These are phyloP conservation scores for Pinna nobilis DNA, from an alignment of 1,140 invertebrate genomes.

Conservation along the genomic window DNA sequence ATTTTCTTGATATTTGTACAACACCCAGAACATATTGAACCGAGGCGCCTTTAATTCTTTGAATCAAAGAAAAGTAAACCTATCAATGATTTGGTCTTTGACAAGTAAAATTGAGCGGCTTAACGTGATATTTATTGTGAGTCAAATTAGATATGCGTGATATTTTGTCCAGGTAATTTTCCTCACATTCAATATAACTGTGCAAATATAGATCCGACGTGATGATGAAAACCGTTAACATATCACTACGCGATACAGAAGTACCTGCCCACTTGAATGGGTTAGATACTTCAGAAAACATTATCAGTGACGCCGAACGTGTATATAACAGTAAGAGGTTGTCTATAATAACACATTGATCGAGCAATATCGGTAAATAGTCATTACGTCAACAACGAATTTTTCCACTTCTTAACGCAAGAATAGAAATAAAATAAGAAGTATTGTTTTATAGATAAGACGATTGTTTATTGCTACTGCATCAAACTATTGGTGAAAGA, in stretches of 20 bases:
- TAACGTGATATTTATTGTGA: conserved; percentile 19
- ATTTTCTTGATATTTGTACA: conserved; percentile 16
- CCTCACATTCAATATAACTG: conserved; percentile 13
- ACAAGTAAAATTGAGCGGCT: conserved; percentile 14
- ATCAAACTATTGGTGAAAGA: too few species aligned
- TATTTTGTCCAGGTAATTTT: conserved; percentile 19
- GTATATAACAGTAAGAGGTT: too few species aligned
- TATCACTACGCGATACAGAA: conserved; percentile 22
- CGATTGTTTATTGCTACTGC: too few species aligned
- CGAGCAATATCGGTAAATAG: too few species aligned
- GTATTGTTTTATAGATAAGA: too few species aligned
- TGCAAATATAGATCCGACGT: conserved; percentile 11
- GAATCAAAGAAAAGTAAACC: conserved; percentile 22
- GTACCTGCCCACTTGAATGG: conserved; percentile 12
- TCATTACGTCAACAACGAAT: too few species aligned
- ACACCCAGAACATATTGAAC: conserved; percentile 6
- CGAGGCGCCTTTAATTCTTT: conserved; percentile 9
- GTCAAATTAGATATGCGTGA: conserved; percentile 18
- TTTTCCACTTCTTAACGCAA: too few species aligned
- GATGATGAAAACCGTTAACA: background rate
- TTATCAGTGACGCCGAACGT: too few species aligned
- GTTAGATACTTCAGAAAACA: conserved; percentile 12
- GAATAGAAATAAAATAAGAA: too few species aligned
- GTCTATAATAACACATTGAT: too few species aligned
- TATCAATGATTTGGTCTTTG: conserved; percentile 10